These are phyloP conservation scores for Calcarius lapponicus DNA, from an alignment of 2,797 vertebrate genomes.

Conservation along the genomic window DNA sequence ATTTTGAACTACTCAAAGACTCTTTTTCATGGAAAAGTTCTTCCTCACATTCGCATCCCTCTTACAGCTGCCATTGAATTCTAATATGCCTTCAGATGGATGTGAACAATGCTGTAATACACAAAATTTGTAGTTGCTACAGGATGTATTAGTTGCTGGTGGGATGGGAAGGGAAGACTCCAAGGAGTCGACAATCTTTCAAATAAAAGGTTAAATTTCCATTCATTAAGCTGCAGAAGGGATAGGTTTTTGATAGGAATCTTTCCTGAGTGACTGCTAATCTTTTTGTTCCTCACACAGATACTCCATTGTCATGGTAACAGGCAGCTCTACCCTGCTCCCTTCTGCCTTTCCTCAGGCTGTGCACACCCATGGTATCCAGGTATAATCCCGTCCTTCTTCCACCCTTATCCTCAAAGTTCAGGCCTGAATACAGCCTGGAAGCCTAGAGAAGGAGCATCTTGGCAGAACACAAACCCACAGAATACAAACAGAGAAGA, in stretches of 20 bases:
- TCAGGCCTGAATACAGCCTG: not conserved
- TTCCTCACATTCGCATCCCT: not conserved
- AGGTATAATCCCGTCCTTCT: not conserved
- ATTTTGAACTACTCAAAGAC: not conserved
- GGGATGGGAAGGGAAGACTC: not conserved
- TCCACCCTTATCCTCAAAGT: not conserved
- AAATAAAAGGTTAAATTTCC: not conserved
- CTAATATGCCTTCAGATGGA: not conserved
- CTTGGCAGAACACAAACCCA: not conserved
- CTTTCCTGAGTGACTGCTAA: slow-evolving; percentile 15
- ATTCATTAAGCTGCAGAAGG: not conserved
- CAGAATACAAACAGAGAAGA: not conserved
- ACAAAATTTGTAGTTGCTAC: not conserved
- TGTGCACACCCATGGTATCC: not conserved
- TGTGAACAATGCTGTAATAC: not conserved
- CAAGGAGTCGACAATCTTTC: not conserved
- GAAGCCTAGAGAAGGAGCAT: not conserved
- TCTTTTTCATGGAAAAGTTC: not conserved
- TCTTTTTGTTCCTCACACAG: not conserved
- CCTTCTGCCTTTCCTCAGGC: not conserved
- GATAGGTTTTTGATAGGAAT: not conserved
- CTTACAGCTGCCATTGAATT: not conserved
- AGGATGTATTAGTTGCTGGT: not conserved
- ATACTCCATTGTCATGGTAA: slow-evolving; percentile 52
- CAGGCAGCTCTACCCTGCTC: not conserved